Evolutionary conservation across 2,888 invertebrate species (phyloP).

Genomic region (Matsumyia berberina): DNA sequence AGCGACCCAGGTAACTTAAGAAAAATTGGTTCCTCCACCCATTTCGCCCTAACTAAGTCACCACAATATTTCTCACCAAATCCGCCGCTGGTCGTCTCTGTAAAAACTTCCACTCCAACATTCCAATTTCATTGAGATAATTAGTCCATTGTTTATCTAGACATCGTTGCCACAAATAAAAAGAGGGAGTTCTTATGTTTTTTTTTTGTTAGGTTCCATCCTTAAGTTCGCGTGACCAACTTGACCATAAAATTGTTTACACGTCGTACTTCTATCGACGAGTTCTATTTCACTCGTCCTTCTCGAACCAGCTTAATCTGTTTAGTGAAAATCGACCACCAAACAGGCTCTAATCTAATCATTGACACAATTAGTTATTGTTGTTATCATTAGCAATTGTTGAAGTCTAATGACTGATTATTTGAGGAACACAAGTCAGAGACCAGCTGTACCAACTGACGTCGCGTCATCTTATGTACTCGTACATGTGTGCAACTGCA

Average conservation of each 20-base stretch:
- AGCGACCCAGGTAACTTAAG: too few relatives aligned
- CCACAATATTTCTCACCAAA: background rate
- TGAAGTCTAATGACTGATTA: constrained; percentile 3
- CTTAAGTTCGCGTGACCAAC: constrained; percentile 6
- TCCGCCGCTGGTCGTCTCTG: background rate
- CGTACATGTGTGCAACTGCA: constrained; percentile 9
- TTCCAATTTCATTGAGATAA: background rate
- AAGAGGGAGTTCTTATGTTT: background rate
- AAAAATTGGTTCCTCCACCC: too few relatives aligned
- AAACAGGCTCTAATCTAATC: constrained; percentile 32
- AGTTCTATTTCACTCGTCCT: background rate
- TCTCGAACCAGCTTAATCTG: background rate
- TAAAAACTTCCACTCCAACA: too few relatives aligned
- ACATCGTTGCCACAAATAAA: background rate
- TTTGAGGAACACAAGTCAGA: constrained; percentile 2
- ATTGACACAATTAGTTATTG: constrained; percentile 47
- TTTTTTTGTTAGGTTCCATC: background rate
- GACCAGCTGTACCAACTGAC: constrained; percentile 13
- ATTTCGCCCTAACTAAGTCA: too few relatives aligned
- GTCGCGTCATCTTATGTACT: constrained; percentile 13
- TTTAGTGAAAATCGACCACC: background rate
- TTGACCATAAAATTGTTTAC: background rate
- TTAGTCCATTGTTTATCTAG: background rate
- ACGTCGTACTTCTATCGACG: background rate
- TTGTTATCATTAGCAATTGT: constrained; percentile 16